Percentiles rank a stretch among this genome's conserved stretches.
Evolutionary conservation across 2,888 invertebrate genomes (phyloP).

Genomic region (Caenorhabditis angaria): DNA sequence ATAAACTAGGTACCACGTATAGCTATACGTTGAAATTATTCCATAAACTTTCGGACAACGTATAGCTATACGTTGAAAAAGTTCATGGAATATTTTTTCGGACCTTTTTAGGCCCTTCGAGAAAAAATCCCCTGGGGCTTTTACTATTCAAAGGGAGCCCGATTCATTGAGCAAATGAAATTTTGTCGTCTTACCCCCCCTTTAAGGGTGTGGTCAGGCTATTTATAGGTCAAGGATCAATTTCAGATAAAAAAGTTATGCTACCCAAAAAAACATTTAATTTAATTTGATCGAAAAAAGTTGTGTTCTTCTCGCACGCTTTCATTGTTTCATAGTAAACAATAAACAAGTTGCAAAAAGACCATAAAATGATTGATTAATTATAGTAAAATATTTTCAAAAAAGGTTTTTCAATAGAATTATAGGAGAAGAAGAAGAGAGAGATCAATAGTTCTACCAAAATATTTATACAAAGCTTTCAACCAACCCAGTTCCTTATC

Average conservation of each 20-base stretch:
- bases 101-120: too few relatives aligned
- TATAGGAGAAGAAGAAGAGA: neutral
- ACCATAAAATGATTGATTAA: neutral
- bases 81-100: too few relatives aligned
- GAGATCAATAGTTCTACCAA: neutral
- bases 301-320: neutral
- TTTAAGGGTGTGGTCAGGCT: neutral
- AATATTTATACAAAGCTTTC: neutral
- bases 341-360: conserved; percentile 1
- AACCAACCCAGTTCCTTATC: neutral
- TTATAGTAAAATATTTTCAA: neutral
- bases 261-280: too few relatives aligned
- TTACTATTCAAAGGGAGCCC: too few relatives aligned
- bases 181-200: too few relatives aligned
- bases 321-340: neutral
- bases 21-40: too few relatives aligned
- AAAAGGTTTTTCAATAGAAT: neutral
- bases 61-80: too few relatives aligned
- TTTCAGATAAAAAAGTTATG: neutral
- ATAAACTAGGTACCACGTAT: too few relatives aligned
- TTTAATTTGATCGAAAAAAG: neutral
- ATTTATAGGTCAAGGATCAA: neutral
- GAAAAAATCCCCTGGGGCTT: too few relatives aligned
- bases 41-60: too few relatives aligned
- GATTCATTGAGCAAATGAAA: too few relatives aligned